phyloP scores from a whole-genome alignment of 2,797 vertebrate species.

The Lepus townsendii region DNA sequence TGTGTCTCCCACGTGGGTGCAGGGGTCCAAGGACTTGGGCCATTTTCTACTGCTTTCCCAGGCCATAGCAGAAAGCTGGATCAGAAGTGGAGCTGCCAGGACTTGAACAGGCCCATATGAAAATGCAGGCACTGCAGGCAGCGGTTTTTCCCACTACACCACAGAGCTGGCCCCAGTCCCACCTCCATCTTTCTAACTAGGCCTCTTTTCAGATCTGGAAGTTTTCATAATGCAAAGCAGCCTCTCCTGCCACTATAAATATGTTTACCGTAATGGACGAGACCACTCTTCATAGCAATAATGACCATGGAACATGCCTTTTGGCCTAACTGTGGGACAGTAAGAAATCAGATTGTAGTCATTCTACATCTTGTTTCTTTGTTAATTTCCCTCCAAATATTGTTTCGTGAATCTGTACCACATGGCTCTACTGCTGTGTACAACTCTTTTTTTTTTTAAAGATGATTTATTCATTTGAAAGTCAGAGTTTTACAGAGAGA shows the following conservation, averaged over 20 bases:
- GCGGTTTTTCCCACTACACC: no score
- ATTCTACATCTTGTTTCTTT: not conserved
- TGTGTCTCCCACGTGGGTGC: no score
- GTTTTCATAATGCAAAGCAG: not conserved
- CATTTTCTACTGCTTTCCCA: no score
- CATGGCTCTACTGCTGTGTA: not conserved
- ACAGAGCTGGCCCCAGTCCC: no score
- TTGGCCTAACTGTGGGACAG: not conserved
- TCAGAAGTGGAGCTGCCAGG: no score
- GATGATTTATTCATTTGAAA: no score
- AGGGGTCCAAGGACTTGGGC: no score
- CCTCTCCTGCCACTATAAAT: not conserved
- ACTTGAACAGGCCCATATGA: no score
- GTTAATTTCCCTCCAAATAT: not conserved
- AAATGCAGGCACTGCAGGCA: no score
- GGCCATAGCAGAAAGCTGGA: no score
- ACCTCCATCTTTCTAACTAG: not conserved
- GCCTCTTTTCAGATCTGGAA: not conserved
- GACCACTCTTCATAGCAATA: not conserved
- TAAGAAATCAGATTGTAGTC: not conserved
- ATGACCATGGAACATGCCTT: not conserved
- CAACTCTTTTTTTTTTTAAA: no score
- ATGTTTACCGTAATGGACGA: not conserved
- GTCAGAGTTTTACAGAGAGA: no score
- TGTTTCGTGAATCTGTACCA: not conserved